These are phyloP conservation scores for Stenodema calcarata DNA, from an alignment of 2,888 invertebrate species.

Conservation along the genomic window DNA sequence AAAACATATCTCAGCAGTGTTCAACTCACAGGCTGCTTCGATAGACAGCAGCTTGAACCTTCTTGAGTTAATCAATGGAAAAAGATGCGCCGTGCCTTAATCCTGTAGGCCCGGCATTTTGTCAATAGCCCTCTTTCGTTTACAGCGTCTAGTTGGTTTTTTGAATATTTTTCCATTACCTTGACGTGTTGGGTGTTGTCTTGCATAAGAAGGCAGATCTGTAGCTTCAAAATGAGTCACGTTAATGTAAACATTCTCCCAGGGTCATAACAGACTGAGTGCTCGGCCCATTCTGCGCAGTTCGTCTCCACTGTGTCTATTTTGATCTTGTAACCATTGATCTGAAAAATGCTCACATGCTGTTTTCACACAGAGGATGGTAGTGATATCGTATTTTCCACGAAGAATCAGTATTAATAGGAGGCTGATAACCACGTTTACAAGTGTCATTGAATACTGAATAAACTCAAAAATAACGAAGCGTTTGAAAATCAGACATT, in stretches of 20 bases:
- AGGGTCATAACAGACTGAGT: conserved; percentile 3
- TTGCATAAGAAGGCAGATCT: conserved; percentile 12
- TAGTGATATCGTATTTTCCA: too few relatives aligned
- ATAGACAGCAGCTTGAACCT: background rate
- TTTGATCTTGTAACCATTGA: too few relatives aligned
- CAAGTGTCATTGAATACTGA: too few relatives aligned
- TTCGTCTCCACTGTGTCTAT: background rate
- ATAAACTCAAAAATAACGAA: too few relatives aligned
- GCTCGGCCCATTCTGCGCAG: background rate
- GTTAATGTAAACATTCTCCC: conserved; percentile 10
- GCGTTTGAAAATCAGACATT: too few relatives aligned
- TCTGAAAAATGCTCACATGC: too few relatives aligned
- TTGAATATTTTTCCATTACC: conserved; percentile 2
- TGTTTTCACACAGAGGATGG: too few relatives aligned
- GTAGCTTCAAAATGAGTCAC: conserved; percentile 18
- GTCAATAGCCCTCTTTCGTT: background rate
- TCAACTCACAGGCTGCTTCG: too few relatives aligned
- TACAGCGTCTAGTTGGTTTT: background rate
- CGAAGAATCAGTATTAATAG: too few relatives aligned
- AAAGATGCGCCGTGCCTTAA: background rate
- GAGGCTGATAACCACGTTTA: too few relatives aligned
- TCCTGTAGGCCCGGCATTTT: background rate
- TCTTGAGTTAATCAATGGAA: background rate
- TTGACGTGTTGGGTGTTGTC: background rate
- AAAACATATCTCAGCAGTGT: too few relatives aligned